Evolutionary conservation across 2,113 vertebrate genomes (phyloP), one percentile per base, ranked within the genome.

Genomic region (Brachyhypopomus occidentalis): DNA sequence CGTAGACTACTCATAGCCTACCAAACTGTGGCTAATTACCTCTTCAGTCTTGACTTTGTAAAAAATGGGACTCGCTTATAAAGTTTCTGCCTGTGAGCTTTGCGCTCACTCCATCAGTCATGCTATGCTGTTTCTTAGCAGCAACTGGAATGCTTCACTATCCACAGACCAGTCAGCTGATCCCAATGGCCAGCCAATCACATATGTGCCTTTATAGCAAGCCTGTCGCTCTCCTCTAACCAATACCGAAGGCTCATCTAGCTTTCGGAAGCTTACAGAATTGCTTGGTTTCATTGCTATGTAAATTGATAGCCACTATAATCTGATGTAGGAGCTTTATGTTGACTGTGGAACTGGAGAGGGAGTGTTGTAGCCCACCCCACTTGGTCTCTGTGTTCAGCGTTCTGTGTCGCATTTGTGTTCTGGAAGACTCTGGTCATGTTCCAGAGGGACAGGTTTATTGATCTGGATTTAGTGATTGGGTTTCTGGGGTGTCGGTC

Each of bases 281-380:
- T 71, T 3, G 67, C 9, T 2, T 52, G 72, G 45, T 34, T 16
- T 66, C 30, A 6, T 27, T 66, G 72, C 34, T 52, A 59, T 55
- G 30, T 72, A 60, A 82, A 72, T 25, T 55, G 66, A 52, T 77
- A 41, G 23, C 55, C 38, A 38, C 69, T 72, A 72, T 55, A 70
- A 60, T 60, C 67, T 62, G 70, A 56, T 78, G 63, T 55, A 58
- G 45, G 48, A 72, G 27, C 45, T 73, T 59, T 71, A 23, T 22
- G 70, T 73, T 59, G 17, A 27, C 79, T 59, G n/a, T 5, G 27
- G 60, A 60, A 74, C 41, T 17, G 74, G 72, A 81, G 45, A 67
- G 59, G 73, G 59, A 64, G 72, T 56, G 30, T 59, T 64, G 38
- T 23, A 73, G 59, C 12, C 48, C 67, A n/a, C 55, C 48, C 22